Percentiles rank a stretch among this genome's conserved stretches.
phyloP scores from a whole-genome alignment of 1,140 invertebrate species.

The Sycobia sp. region DNA sequence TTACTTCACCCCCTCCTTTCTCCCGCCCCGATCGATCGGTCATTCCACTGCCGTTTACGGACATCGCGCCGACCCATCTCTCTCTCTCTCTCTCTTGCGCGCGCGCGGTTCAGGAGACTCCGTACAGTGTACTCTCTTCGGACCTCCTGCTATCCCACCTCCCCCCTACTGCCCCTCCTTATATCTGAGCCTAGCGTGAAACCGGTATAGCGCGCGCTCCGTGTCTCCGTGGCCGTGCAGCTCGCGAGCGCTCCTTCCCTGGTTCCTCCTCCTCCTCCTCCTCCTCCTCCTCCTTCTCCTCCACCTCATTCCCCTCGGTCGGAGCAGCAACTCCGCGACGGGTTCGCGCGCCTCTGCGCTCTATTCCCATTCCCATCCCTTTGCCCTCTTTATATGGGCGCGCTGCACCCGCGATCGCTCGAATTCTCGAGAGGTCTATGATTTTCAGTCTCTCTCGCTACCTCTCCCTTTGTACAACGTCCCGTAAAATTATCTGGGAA shows the following conservation, averaged over 20 bases:
- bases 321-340: no score
- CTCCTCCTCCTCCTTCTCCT: background rate
- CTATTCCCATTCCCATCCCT: background rate
- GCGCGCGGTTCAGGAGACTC: background rate
- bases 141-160: background rate
- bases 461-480: no score
- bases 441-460: slow-evolving; percentile 17
- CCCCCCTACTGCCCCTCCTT: background rate
- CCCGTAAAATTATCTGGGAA: no score
- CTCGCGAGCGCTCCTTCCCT: background rate
- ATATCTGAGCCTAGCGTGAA: background rate
- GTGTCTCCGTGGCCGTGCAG: background rate
- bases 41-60: slow-evolving; percentile 40
- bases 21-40: slow-evolving; percentile 30
- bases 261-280: background rate
- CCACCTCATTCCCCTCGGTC: background rate
- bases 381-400: background rate
- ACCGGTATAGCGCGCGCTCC: slow-evolving; percentile 11
- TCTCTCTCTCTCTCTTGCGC: background rate
- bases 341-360: no score
- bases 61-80: slow-evolving; percentile 32
- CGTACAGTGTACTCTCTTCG: no score
- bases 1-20: background rate
- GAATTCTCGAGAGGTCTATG: slow-evolving; percentile 8
- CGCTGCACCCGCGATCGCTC: background rate